These are phyloP conservation scores for Apocrypta bakeri DNA, from an alignment of 1,140 invertebrate species.

Conservation along the genomic window DNA sequence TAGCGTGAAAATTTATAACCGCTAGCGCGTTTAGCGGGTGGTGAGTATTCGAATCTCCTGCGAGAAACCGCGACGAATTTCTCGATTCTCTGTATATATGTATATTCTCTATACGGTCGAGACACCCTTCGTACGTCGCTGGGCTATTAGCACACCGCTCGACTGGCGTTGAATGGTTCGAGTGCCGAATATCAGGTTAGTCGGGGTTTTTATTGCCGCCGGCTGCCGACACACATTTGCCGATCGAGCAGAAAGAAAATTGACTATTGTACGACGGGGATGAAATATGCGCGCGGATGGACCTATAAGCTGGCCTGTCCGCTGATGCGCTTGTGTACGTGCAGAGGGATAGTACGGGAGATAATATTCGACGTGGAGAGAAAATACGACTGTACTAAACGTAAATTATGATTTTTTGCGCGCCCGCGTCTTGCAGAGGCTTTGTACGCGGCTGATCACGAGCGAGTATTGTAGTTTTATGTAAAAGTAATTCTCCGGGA, in stretches of 20 bases:
- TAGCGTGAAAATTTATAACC: slow-evolving; percentile 48
- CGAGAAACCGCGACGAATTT: slow-evolving; percentile 43
- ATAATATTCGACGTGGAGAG: slow-evolving; percentile 38
- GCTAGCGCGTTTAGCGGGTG: slow-evolving; percentile 18
- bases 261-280: slow-evolving; percentile 41
- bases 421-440: neutral
- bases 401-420: slow-evolving; percentile 45
- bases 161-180: slow-evolving; percentile 45
- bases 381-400: slow-evolving; percentile 38
- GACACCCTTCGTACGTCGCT: neutral
- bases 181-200: slow-evolving; percentile 40
- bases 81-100: neutral
- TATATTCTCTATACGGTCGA: neutral
- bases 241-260: slow-evolving; percentile 53
- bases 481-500: slow-evolving; percentile 38
- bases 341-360: slow-evolving; percentile 1
- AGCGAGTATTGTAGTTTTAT: slow-evolving; percentile 45
- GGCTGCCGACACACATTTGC: slow-evolving; percentile 50
- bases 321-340: neutral
- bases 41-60: neutral
- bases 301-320: neutral
- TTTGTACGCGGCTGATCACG: slow-evolving; percentile 10
- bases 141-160: slow-evolving; percentile 47
- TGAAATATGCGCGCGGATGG: slow-evolving; percentile 27
- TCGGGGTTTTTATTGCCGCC: slow-evolving; percentile 42